Evolutionary conservation across 92 coral and sea anemone species (phyloP), one percentile per base, ranked within the genome.

Genomic region (Siderastrea siderea): DNA sequence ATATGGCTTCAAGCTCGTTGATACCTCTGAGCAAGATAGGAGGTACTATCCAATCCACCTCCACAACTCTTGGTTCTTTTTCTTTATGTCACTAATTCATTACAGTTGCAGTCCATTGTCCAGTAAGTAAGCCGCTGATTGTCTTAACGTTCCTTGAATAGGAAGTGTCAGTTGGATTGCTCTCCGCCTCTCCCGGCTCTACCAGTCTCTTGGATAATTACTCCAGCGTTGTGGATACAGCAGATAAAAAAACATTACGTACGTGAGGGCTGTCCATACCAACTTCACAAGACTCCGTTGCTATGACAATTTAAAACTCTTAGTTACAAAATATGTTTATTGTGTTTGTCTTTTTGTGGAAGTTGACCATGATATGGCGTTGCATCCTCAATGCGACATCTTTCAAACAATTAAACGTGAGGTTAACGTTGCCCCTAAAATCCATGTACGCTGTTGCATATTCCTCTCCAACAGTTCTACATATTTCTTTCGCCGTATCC

Each of bases 221-320:
- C 92, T 14, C 91, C 72, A 0, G 73, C 86, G n/a, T 93, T 93
- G 46, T 83, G 49, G 91, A 93, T 93, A 74, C 96, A 90, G 11
- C 93, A 93, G 88, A 17, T 17, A 89, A 74, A 12, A 87, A 45
- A 6, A 83, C 85, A 55, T 70, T 75, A 61, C 90, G 79, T 1
- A 93, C 92, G 57, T 90, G 96, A 15, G 94, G 96, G 50, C 83
- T 86, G 70, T 93, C 94, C n/a, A 90, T 90, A 1, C 94, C 94
- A 5, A 93, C 89, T 60, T 93, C 91, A 47, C 74, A 90, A 6
- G 93, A 86, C 69, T 93, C 91, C 6, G 95, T 89, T 10, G 95
- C 95, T 4, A 87, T 87, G 9, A 88, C 69, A 1, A 92, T 50
- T 61, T 86, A 93, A 48, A 93, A 85, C 45, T 85, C 76, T 82